phyloP scores from a whole-genome alignment of 2,888 invertebrate species.

The Ceratothoa steindachneri region DNA sequence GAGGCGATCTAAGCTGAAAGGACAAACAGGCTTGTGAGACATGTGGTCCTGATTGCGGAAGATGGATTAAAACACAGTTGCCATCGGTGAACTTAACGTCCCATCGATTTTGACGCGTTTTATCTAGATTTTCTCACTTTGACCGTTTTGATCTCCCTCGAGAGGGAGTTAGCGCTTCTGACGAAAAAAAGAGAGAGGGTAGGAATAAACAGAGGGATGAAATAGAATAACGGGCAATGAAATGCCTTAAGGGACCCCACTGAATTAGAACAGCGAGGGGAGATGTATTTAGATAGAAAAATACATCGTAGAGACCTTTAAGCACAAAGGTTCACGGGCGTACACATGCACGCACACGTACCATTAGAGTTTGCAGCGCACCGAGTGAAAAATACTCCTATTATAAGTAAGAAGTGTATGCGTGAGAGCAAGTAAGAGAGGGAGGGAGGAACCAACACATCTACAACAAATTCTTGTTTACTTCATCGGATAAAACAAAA shows the following conservation, averaged over 20 bases:
- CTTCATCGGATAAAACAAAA: too few species aligned
- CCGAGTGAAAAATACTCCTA: too few species aligned
- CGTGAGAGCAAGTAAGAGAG: too few species aligned
- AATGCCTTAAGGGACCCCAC: neutral
- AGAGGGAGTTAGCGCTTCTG: neutral
- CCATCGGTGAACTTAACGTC: neutral
- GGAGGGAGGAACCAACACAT: too few species aligned
- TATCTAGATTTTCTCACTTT: conserved; percentile 13
- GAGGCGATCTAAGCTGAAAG: neutral
- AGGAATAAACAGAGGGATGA: neutral
- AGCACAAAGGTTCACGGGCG: too few species aligned
- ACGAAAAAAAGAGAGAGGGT: neutral
- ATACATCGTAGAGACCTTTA: neutral
- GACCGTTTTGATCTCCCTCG: neutral
- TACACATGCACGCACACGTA: too few species aligned
- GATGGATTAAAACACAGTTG: neutral
- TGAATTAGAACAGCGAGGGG: neutral
- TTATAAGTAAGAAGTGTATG: too few species aligned
- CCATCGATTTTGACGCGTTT: conserved; percentile 5
- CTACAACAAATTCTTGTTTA: too few species aligned
- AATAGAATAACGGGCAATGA: neutral
- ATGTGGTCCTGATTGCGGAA: neutral
- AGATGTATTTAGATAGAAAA: neutral
- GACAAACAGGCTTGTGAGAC: neutral
- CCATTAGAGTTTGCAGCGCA: too few species aligned